A percentile compares a stretch with the other conserved stretches of the same genome.
Conservation (phyloP, 2,797 vertebrate genomes). For the Sciurus carolinensis region DNA sequence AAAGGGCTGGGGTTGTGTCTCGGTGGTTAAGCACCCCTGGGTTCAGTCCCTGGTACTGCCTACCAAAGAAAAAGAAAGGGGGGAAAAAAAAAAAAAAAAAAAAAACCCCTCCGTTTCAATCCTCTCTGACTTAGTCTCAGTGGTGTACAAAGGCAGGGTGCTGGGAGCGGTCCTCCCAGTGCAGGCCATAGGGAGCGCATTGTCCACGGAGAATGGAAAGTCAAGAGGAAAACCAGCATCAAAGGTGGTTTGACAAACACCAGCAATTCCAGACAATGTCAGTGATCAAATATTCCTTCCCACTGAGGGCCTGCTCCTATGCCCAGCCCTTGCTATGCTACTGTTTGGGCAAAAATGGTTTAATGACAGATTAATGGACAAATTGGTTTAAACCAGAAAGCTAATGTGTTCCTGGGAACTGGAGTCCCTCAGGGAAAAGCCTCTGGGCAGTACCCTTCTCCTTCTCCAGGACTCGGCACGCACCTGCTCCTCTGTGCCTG, state of each 20-base stretch:
- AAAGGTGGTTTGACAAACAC: neutral
- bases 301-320: neutral
- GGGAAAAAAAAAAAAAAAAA: too few relatives aligned
- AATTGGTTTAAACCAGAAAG: neutral
- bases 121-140: neutral
- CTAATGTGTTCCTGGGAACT: neutral
- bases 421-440: neutral
- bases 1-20: too few relatives aligned
- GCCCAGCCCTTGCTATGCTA: neutral
- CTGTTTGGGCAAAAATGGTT: neutral
- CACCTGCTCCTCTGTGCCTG: neutral
- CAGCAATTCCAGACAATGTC: constrained; percentile 5
- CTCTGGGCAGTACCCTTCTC: neutral
- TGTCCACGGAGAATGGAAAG: constrained; percentile 31
- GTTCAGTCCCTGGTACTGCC: too few relatives aligned
- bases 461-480: neutral
- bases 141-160: neutral
- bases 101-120: neutral
- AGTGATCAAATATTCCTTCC: neutral
- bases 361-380: neutral
- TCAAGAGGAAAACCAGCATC: neutral
- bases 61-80: too few relatives aligned
- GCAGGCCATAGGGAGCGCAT: neutral
- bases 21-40: too few relatives aligned
- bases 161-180: neutral